Evolutionary conservation across 2,113 vertebrate species (phyloP).

Genomic region (Neodon shergylaensis): DNA sequence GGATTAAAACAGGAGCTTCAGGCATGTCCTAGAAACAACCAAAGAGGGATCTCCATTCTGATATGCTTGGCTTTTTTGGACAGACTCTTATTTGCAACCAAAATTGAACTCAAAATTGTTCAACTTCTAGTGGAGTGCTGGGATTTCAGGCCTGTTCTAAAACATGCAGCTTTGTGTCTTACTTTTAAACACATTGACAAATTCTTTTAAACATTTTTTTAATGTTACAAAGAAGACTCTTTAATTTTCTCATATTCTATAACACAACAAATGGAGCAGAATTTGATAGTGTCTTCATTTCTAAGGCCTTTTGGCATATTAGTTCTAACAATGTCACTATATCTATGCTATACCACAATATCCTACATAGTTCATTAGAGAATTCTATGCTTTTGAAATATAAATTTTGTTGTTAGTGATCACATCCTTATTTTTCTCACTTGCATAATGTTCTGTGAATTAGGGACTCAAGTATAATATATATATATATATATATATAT

Average conservation of each 20-base stretch:
- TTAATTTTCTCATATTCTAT: background rate
- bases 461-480: rapidly evolving
- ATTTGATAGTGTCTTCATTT: background rate
- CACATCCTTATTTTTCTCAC: background rate
- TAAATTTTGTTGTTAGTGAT: background rate
- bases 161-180: background rate
- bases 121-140: background rate
- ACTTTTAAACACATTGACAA: background rate
- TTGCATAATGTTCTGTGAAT: background rate
- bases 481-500: no score
- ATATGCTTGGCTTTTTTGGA: background rate
- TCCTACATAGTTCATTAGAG: background rate
- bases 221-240: background rate
- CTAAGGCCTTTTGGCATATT: background rate
- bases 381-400: background rate
- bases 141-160: no score
- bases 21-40: background rate
- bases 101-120: background rate
- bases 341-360: background rate
- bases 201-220: background rate
- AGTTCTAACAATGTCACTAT: background rate
- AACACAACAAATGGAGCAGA: background rate
- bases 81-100: background rate
- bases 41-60: background rate
- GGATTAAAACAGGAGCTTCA: background rate